These are phyloP conservation scores for Dendrophyllia cribrosa DNA, from an alignment of 64 coral and sea anemone species.

Conservation along the genomic window DNA sequence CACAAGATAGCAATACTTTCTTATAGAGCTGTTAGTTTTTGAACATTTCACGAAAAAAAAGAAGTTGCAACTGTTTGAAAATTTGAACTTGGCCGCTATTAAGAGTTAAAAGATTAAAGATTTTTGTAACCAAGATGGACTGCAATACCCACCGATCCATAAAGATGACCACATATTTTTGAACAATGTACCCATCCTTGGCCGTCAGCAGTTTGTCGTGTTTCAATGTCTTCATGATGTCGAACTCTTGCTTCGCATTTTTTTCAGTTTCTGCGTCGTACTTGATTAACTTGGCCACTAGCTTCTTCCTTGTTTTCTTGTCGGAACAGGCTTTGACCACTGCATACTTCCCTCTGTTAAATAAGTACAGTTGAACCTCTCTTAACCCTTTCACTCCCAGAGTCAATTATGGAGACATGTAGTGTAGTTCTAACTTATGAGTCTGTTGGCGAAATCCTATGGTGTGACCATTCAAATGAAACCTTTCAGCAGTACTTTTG, in stretches of 20 bases:
- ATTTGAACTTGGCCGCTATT: no score
- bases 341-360: slow-evolving; percentile 68
- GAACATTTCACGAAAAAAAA: no score
- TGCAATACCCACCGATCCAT: slow-evolving; percentile 57
- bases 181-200: slow-evolving; percentile 55
- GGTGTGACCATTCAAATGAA: no score
- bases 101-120: no score
- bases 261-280: slow-evolving; percentile 73
- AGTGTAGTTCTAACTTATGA: no score
- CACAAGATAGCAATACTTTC: no score
- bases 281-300: slow-evolving; percentile 72
- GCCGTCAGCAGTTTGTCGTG: slow-evolving; percentile 58
- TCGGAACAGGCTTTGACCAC: slow-evolving; percentile 63
- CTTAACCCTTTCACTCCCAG: no score
- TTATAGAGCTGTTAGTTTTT: no score
- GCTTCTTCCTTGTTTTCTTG: slow-evolving; percentile 56
- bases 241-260: slow-evolving; percentile 63
- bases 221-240: slow-evolving; percentile 64
- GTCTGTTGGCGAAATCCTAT: no score
- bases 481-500: no score
- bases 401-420: no score
- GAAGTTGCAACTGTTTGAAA: no score
- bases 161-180: slow-evolving; percentile 72
- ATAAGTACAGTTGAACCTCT: not conserved
- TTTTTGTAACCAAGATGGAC: not conserved